These are phyloP conservation scores for Meloidogyne hapla DNA, from an alignment of 1,140 invertebrate genomes.

Conservation along the genomic window DNA sequence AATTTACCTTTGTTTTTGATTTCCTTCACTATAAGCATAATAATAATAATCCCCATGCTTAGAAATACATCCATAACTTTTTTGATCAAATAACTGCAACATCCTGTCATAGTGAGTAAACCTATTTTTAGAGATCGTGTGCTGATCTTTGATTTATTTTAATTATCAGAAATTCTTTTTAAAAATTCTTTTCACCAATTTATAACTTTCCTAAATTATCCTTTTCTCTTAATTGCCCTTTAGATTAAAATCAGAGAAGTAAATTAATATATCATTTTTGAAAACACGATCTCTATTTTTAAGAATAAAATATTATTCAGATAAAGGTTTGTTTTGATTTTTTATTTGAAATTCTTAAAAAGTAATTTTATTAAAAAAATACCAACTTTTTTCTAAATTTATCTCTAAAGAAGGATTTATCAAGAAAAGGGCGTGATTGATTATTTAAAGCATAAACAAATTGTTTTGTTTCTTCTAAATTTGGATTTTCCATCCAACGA, in stretches of 20 bases:
- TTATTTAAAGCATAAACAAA: slow-evolving; percentile 90
- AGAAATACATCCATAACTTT: slow-evolving; percentile 84
- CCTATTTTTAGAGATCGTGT: neutral
- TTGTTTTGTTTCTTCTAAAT: slow-evolving; percentile 82
- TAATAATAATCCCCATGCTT: slow-evolving; percentile 82
- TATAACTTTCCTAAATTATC: too few relatives aligned
- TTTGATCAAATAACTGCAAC: slow-evolving; percentile 90
- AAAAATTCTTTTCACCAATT: too few relatives aligned
- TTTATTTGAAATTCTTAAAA: neutral
- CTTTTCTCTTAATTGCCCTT: too few relatives aligned
- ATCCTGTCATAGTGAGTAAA: slow-evolving; percentile 67
- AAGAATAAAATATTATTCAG: neutral
- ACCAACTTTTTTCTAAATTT: slow-evolving; percentile 72
- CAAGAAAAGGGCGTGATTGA: slow-evolving; percentile 81
- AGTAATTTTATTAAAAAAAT: slow-evolving; percentile 17
- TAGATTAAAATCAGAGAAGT: neutral
- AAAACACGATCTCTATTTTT: neutral
- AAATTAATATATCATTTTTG: neutral
- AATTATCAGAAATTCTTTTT: too few relatives aligned
- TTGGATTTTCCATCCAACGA: slow-evolving; percentile 93
- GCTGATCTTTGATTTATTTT: neutral
- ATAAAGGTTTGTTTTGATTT: slow-evolving; percentile 11
- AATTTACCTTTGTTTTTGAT: slow-evolving; percentile 91
- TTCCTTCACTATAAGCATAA: slow-evolving; percentile 86
- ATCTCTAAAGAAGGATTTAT: slow-evolving; percentile 74